phyloP scores from a whole-genome alignment of 2,113 vertebrate species.

The Nycticorax nycticorax region DNA sequence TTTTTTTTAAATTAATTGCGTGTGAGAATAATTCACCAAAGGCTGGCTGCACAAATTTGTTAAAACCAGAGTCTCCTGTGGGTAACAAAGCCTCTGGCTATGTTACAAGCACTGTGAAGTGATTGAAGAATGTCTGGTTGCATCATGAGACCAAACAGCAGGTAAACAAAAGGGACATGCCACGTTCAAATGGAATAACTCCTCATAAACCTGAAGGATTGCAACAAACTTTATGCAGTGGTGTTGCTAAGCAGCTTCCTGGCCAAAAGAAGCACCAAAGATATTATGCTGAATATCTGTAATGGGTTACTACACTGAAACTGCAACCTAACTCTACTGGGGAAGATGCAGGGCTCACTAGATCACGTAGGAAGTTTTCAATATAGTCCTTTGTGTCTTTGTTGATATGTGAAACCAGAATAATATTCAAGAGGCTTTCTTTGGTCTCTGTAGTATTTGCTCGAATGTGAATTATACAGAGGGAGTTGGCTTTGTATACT shows the following conservation, averaged over 20 bases:
- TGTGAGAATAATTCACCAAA: background rate
- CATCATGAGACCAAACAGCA: background rate
- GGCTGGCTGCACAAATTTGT: background rate
- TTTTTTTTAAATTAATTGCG: background rate
- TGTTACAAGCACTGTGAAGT: background rate
- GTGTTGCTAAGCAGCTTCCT: background rate
- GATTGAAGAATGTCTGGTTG: background rate
- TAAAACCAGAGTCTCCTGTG: background rate
- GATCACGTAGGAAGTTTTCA: background rate
- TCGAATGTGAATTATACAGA: background rate
- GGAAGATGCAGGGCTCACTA: background rate
- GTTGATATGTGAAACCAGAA: background rate
- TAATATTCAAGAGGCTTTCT: background rate
- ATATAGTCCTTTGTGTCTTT: background rate
- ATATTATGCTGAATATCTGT: background rate
- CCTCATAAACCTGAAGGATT: background rate
- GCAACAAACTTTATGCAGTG: background rate
- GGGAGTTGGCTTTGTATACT: background rate
- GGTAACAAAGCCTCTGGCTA: slow-evolving; percentile 1
- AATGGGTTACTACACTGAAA: background rate
- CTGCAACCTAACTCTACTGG: background rate
- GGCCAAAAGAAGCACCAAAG: background rate
- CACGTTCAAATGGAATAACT: background rate
- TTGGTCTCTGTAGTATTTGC: background rate
- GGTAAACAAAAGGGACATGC: background rate